Evolutionary conservation across 2,797 vertebrate species (phyloP), one percentile per base, ranked within the genome.

Genomic region (Orestias chungarensis): DNA sequence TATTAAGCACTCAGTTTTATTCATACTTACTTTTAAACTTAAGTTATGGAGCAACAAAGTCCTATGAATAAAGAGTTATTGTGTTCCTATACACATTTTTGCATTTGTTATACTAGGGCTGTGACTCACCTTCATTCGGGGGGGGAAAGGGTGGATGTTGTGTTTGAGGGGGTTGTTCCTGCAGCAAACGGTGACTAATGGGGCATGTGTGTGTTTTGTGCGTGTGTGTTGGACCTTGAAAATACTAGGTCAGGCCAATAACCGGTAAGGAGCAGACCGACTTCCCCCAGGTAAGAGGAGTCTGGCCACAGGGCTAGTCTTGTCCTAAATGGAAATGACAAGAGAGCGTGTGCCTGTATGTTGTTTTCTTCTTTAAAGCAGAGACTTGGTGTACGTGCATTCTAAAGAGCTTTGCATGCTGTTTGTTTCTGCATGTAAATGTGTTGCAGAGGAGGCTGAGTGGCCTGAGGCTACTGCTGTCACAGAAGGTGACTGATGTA

Each of bases 321-420:
- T 80, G 80, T 70, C 83, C 84, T 83, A 87, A 86, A 86, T 90
- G 43, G 75, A 88, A 81, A 79, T 79, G 84, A 89, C 86, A 86
- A 49, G 75, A 50, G 12, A 64, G 61, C 33, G 54, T 50, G 61
- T 44, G 67, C 52, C 50, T 71, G 75, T 65, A 49, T 75, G 65
- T 62, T 31, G 73, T 64, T 64, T 59, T 38, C 52, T 65, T 40
- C 42, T 62, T 74, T 62, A 35, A 54, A 75, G 46, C 50, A 54
- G 54, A 29, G 42, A 68, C 49, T 82, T 64, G 64, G 71, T 81
- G 65, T n/a, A 67, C 74, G 40, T 61, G 72, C n/a, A 25, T 59
- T 76, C 70, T 65, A n/a, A 78, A 42, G 67, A 83, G 65, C 73
- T 74, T 46, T 59, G 49, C 38, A 75, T 52, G 68, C 18, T 59